Percentiles rank a stretch among this genome's conserved stretches.
phyloP scores from a whole-genome alignment of 2,113 vertebrate species.

The Bubo blakistoni region DNA sequence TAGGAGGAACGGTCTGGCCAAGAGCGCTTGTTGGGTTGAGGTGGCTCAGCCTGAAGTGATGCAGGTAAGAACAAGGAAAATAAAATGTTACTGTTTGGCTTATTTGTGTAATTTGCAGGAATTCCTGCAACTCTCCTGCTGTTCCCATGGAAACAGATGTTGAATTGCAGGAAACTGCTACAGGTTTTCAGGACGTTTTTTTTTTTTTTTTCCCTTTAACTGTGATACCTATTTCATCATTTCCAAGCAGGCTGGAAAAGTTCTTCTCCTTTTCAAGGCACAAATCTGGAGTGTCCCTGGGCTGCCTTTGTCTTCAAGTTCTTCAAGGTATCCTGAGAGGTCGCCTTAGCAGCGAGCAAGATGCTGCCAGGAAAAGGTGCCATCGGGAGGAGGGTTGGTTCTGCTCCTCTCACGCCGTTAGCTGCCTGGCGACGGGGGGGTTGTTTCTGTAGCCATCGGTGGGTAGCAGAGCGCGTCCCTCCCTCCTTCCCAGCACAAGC shows the following conservation, averaged over 20 bases:
- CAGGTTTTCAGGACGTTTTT: neutral
- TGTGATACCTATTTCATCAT: neutral
- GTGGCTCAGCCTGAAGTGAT: neutral
- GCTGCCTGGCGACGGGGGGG: neutral
- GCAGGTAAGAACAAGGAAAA: neutral
- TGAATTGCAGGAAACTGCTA: neutral
- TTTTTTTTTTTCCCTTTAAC: neutral
- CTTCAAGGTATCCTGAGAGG: neutral
- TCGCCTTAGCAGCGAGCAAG: neutral
- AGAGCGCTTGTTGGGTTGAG: rapidly evolving
- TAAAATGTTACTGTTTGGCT: neutral
- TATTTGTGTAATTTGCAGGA: neutral
- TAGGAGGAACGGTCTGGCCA: neutral
- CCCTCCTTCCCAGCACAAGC: neutral
- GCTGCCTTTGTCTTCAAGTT: neutral
- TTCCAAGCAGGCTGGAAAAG: neutral
- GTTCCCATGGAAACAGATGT: constrained; percentile 70
- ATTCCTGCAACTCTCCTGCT: neutral
- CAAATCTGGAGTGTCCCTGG: neutral
- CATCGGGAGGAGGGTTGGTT: neutral
- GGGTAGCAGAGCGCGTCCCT: neutral
- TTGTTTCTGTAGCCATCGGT: neutral
- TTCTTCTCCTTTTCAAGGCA: neutral
- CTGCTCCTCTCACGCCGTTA: rapidly evolving
- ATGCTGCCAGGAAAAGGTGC: neutral